phyloP scores from a whole-genome alignment of 2,888 invertebrate species.

The Ptilodon capucinus region DNA sequence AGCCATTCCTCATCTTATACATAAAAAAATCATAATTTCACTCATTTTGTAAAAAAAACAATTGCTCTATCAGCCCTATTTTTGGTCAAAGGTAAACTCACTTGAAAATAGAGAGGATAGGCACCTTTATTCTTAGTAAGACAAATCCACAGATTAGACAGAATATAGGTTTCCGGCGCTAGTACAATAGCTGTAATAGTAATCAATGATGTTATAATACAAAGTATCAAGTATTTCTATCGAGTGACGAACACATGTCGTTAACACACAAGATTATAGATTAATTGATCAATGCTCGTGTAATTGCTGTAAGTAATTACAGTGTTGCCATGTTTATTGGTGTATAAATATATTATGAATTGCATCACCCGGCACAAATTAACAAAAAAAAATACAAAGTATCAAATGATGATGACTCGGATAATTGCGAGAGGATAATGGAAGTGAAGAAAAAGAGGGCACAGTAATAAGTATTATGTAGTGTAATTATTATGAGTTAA shows the following conservation, averaged over 20 bases:
- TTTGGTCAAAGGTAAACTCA: too few relatives aligned
- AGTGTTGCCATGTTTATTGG: not conserved
- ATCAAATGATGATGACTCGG: constrained; percentile 32
- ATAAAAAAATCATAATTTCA: too few relatives aligned
- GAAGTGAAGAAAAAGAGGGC: constrained; percentile 21
- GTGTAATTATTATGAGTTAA: constrained; percentile 27
- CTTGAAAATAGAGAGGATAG: too few relatives aligned
- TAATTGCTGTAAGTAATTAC: not conserved
- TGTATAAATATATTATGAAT: constrained; percentile 5
- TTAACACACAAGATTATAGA: not conserved
- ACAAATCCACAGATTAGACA: too few relatives aligned
- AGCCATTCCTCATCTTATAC: too few relatives aligned
- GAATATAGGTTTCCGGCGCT: too few relatives aligned
- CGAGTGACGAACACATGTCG: not conserved
- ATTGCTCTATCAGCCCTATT: too few relatives aligned
- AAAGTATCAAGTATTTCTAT: not conserved
- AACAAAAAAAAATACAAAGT: constrained; percentile 26
- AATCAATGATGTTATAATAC: not conserved
- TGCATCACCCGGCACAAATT: constrained; percentile 10
- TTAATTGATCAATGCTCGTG: not conserved
- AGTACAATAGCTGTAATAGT: too few relatives aligned
- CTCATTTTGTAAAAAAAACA: too few relatives aligned
- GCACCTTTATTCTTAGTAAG: too few relatives aligned
- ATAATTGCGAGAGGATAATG: constrained; percentile 31
- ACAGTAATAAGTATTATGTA: constrained; percentile 23